A percentile compares a stretch with the other conserved stretches of the same genome.
Evolutionary conservation across 2,888 invertebrate genomes (phyloP).

Genomic region (Sinohyriopsis cumingii): DNA sequence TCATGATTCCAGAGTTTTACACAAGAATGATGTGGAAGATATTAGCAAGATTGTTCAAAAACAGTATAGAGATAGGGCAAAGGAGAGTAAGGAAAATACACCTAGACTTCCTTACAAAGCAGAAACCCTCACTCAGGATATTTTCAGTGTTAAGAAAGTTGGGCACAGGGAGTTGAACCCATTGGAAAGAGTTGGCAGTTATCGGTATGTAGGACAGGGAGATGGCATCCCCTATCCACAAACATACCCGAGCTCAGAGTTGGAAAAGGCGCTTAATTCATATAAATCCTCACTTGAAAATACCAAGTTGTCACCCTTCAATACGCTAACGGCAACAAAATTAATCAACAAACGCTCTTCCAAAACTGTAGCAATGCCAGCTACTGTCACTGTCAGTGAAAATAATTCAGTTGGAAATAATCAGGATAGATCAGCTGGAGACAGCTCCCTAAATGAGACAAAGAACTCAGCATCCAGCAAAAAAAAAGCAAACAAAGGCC

Average conservation of each 20-base stretch:
- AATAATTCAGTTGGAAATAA: slow-evolving; percentile 15
- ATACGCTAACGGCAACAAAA: slow-evolving; percentile 44
- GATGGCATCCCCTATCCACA: slow-evolving; percentile 7
- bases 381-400: slow-evolving; percentile 47
- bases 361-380: slow-evolving; percentile 36
- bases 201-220: slow-evolving; percentile 6
- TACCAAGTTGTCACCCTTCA: slow-evolving; percentile 40
- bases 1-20: slow-evolving; percentile 38
- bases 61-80: slow-evolving; percentile 13
- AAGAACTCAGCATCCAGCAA: slow-evolving; percentile 22
- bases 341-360: slow-evolving; percentile 29
- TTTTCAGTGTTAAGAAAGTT: slow-evolving; percentile 44
- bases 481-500: slow-evolving; percentile 23
- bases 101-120: slow-evolving; percentile 31
- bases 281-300: slow-evolving; percentile 40
- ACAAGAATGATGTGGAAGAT: slow-evolving; percentile 29
- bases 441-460: slow-evolving; percentile 13
- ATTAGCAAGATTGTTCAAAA: slow-evolving; percentile 24
- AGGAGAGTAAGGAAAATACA: slow-evolving; percentile 14
- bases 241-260: slow-evolving; percentile 25
- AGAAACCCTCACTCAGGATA: slow-evolving; percentile 40
- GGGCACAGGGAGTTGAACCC: slow-evolving; percentile 39
- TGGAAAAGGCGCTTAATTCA: slow-evolving; percentile 37
- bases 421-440: slow-evolving; percentile 7
- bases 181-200: slow-evolving; percentile 33